Evolutionary conservation across 2,888 invertebrate genomes (phyloP), one percentile per base, ranked within the genome.

Genomic region (Prosapia bicincta): DNA sequence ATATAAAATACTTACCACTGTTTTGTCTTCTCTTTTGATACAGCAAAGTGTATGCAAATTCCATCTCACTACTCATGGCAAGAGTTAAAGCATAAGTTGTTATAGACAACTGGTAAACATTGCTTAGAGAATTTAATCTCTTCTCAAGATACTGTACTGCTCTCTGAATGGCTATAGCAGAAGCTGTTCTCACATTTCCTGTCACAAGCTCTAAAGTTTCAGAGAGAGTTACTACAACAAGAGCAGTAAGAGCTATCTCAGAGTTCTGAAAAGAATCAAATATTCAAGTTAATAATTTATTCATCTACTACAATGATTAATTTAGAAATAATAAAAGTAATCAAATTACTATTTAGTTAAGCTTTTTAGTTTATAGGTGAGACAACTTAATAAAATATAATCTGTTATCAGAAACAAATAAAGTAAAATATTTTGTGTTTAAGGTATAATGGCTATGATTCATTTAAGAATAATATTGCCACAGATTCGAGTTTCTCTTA

Each of bases 41-140:
- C 15, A 86, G 81, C 66, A 79, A 79, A 26, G 78, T 77, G 77
- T 84, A 86, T 0, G 85, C 86, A 10, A 80, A 79, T 72, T 85
- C 85, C 72, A 84, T 83, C 38, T 85, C 84, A 9, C 82, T 81
- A 76, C 85, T 85, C 76, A 84, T 84, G 10, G 83, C 82, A 2
- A 85, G 69, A 15, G 84, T 83, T 25, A 89, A 82, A 1, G 88
- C 87, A 80, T 88, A 88, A 0, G 88, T 83, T 1, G 85, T 83
- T 69, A 88, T 85, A 7, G 88, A 85, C 72, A 88, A 80, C 75
- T 86, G 85, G 80, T 87, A 88, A 0, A 87, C 84, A 79, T 87
- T 86, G 0, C 69, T 78, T 26, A 85, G 76, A 6, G 80, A 78
- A 7, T 81, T 80, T 68, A 86, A 76, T 26, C 82, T 79, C 38